These are phyloP conservation scores for Pheosia tremula DNA, from an alignment of 2,888 invertebrate species.

Conservation along the genomic window DNA sequence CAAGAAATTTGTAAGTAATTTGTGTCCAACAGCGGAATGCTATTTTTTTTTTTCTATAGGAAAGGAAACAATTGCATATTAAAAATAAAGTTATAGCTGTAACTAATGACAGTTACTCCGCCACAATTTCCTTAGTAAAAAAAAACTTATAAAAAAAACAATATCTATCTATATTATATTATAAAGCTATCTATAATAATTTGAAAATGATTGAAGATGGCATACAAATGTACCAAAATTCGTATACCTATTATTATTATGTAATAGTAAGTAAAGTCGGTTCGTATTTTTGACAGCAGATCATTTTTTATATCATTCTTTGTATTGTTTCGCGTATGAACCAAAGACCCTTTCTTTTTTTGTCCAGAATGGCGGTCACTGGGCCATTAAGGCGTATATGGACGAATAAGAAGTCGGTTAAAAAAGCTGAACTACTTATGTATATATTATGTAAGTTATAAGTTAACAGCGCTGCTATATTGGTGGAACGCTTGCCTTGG, in stretches of 20 bases:
- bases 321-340: conserved; percentile 14
- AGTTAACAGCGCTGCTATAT: too few relatives aligned
- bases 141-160: too few relatives aligned
- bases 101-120: too few relatives aligned
- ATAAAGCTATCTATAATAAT: not conserved
- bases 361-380: conserved; percentile 18
- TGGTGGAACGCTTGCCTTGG: too few relatives aligned
- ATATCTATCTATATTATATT: too few relatives aligned
- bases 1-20: too few relatives aligned
- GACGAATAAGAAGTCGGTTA: not conserved
- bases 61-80: too few relatives aligned
- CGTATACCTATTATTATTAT: not conserved
- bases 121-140: too few relatives aligned
- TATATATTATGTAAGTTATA: not conserved
- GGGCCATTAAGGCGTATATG: conserved; percentile 21
- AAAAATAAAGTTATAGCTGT: too few relatives aligned
- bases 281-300: not conserved
- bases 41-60: too few relatives aligned
- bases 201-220: not conserved
- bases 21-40: too few relatives aligned
- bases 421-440: not conserved
- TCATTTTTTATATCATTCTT: not conserved
- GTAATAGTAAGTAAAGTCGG: not conserved
- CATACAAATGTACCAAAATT: not conserved
- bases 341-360: conserved; percentile 23